Base-by-base conservation (phyloP, 2,888 invertebrate genomes). In the Apoderus coryli region DNA sequence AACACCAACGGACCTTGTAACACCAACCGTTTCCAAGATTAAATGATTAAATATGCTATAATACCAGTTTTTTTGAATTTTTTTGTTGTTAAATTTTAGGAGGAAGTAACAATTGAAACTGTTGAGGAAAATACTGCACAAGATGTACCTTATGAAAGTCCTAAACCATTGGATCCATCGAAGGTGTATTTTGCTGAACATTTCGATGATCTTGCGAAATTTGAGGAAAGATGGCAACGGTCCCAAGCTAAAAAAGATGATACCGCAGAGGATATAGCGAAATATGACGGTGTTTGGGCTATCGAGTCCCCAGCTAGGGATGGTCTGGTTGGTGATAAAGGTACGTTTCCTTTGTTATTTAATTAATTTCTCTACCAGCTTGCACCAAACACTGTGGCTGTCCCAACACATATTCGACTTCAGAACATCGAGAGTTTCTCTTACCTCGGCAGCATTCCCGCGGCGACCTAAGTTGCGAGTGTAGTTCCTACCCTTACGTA, bases 211-310 rank as follows among this genome's bases (percentile, higher is more conserved):
- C 54, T 62, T 22, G 65, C 65, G 6, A 62, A 64, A 10, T 85
- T 88, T 44, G 70, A 72, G 27, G 75, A 75, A 46, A 70, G 66
- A 28, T 96, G 96, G 95, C 63, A 84, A 1, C 66, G 73, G 41
- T 95, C 95, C 0, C 70, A 82, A 52, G 88, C 95, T 2, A 90
- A 86, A 55, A 95, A 95, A 34, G 39, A 42, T 4, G 75, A 72
- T 27, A 64, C 67, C 12, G 86, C 90, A 43, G 90, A 89, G 37
- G 77, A 79, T 39, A 81, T 93, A 35, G 81, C 92, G 7, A 92
- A 93, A 62, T 96, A 95, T 59, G 89, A 95, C 61, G 96, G 93
- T 50, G 64, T 64, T 43, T 77, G 77, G 77, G 60, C 61, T 52
- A 59, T 89, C 4, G 89, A 88, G 56, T 57, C 74, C 22, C 79